Evolutionary conservation across 2,888 invertebrate species (phyloP), one percentile per base, ranked within the genome.

Genomic region (Habrosyne pyritoides): DNA sequence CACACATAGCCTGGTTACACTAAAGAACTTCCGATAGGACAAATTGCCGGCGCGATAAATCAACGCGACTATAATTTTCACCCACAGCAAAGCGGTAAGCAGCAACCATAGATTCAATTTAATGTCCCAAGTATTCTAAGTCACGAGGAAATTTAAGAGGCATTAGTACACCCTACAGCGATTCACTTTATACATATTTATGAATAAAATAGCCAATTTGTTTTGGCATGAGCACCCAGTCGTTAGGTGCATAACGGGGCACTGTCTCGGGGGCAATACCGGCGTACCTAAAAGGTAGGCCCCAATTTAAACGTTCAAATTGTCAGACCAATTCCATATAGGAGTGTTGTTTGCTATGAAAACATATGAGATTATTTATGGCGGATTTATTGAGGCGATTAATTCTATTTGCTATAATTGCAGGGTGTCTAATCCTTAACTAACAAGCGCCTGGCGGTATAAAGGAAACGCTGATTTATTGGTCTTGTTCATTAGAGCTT

Each of bases 171-270:
- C 76, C 86, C 82, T 72, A 69, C 70, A 75, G 86, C 84, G 73
- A 80, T 79, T 77, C 79, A 71, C 78, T 78, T 42, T 81, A 83
- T 83, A 84, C 84, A 87, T 86, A 83, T 86, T 86, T 87, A 86
- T 88, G 85, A 81, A 84, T 82, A 77, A 80, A 78, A 80, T 80
- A 81, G 85, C 73, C 82, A 77, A 80, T 80, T 75, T 73, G 71
- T 72, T 77, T 72, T 72, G 63, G 61, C 62, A 61, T 59, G 64
- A 66, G 64, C 69, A 75, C 75, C 73, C 69, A 66, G 71, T 77
- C 69, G 76, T 77, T 70, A 72, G 63, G 66, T 42, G 42, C 67
- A 66, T 82, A 83, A 84, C 81, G 75, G 79, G 61, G 61, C 54
- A 58, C 67, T 74, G 69, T 73, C 78, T 76, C 62, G 67, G 28